Evolutionary conservation across 2,797 vertebrate genomes (phyloP), one percentile per base, ranked within the genome.

Genomic region (Intellagama lesueurii): DNA sequence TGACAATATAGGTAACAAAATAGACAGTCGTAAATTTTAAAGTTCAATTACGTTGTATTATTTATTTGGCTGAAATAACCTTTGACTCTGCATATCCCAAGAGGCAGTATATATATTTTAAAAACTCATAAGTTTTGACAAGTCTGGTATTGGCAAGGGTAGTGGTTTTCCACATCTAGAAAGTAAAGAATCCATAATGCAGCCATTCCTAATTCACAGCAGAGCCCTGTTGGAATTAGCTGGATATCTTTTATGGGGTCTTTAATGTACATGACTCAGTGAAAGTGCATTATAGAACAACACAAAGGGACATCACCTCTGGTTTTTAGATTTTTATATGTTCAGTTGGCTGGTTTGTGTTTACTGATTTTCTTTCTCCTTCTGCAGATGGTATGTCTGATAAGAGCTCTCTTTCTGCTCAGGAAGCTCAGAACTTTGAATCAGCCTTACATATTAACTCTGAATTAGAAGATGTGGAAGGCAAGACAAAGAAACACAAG

Each of bases 371-470:
- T 93, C 86, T 92, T 88, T 92, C 49, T 87, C 90, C 92, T 85
- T 90, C 24, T 90, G 73, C 95, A 99, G 99, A 99, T 73, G 97
- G 97, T n/a, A 96, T 96, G 78, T 98, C 99, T 7, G 98, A 99
- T 93, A 97, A 95, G 90, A 99, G 99, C 90, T 99, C 98, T 68
- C 94, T 96, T 80, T 97, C 97, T 7, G 98, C 98, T 89, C 97
- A 97, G 64, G 98, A 98, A 95, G 97, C 97, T 85, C 98, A 97
- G 11, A 98, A 97, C 70, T 98, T 97, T 91, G 97, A 98, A 92
- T 98, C 97, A 4, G 96, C 95, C 26, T 95, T 96, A 93, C 97
- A 97, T 77, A 97, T 98, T 82, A 96, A 82, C 2, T 89, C 95
- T 6, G 98, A 98, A 91, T 95, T 93, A 76, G 95, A 93, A 30